Base-by-base conservation (phyloP, 2,113 vertebrate genomes). In the Mus spicilegus region DNA sequence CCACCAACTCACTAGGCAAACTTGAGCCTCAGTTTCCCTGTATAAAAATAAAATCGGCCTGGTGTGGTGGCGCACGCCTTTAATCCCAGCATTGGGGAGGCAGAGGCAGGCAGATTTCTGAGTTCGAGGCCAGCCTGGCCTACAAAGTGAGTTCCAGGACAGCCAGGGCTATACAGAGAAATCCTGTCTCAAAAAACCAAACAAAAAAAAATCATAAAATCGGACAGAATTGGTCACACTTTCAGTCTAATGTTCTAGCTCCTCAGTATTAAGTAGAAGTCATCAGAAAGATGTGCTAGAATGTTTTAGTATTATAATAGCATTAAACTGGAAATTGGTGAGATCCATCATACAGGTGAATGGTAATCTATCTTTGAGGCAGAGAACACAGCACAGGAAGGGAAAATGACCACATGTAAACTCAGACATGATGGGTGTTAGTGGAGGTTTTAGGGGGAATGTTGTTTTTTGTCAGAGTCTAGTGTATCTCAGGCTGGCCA, bases 1-100 rank as follows among this genome's bases (percentile, higher is more conserved):
- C 84, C 56, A 65, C 86, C 67, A 69, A 77, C 63, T 93, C 81
- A 36, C 39, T 70, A 87, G 39, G 46, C 26, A 81, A 39, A 89
- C 22, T 26, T n/a, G 58, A 22, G 69, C 82, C 87, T 92, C n/a
- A 30, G 80, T 87, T 85, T 96, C 58, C 54, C 63, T 58, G 87
- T 42, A 5, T 51, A 88, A 95, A 91, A 91, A 86, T 70, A 80
- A 91, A 76, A 36, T 49, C 87, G 54, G 42, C 42, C 42, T 42
- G 42, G 42, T 42, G 42, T 42, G 42, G 42, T 42, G 42, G 42
- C 3, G 42, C 42, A 42, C 42, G 42, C 42, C 42, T 42, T 42
- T 42, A 42, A 42, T 42, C 42, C 42, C 42, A 42, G 42, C 42
- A 42, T 42, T 42, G 42, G 42, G 42, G 42, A 42, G 42, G 42